phyloP scores from a whole-genome alignment of 2,888 invertebrate genomes.

The Tetanocera ferruginea region DNA sequence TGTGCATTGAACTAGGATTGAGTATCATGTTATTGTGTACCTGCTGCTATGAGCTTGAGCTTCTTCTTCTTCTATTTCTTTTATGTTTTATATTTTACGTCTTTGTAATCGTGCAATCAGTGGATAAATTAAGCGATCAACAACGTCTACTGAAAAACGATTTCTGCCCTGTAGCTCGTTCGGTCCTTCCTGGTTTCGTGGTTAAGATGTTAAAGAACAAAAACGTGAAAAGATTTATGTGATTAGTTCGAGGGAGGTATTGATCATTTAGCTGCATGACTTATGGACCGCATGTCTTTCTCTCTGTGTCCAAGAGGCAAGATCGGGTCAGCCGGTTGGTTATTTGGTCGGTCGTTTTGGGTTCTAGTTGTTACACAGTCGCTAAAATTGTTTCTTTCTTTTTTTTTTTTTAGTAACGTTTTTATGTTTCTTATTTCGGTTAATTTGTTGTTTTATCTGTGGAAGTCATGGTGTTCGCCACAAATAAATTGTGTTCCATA shows the following conservation, averaged over 20 bases:
- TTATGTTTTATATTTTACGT: neutral
- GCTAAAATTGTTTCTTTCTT: neutral
- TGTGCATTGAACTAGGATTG: neutral
- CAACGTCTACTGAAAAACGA: conserved; percentile 19
- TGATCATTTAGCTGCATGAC: conserved; percentile 30
- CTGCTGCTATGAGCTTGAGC: neutral
- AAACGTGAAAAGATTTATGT: conserved; percentile 43
- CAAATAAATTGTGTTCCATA: conserved; percentile 24
- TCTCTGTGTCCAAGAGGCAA: neutral
- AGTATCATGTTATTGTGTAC: neutral
- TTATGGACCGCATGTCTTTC: conserved; percentile 27
- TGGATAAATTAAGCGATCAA: conserved; percentile 48
- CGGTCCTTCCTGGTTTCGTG: neutral
- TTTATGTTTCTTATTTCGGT: neutral
- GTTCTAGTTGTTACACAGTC: neutral
- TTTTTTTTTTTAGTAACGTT: neutral
- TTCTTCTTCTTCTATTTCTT: neutral
- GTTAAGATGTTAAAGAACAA: conserved; percentile 3
- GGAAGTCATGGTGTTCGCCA: neutral
- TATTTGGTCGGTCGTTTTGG: neutral
- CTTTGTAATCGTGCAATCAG: conserved; percentile 31
- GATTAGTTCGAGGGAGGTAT: conserved; percentile 43
- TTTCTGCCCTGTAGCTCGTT: neutral
- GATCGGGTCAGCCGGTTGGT: neutral
- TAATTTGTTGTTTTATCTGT: conserved; percentile 1